phyloP scores from a whole-genome alignment of 2,888 invertebrate species.

The Herminia tarsipennalis region DNA sequence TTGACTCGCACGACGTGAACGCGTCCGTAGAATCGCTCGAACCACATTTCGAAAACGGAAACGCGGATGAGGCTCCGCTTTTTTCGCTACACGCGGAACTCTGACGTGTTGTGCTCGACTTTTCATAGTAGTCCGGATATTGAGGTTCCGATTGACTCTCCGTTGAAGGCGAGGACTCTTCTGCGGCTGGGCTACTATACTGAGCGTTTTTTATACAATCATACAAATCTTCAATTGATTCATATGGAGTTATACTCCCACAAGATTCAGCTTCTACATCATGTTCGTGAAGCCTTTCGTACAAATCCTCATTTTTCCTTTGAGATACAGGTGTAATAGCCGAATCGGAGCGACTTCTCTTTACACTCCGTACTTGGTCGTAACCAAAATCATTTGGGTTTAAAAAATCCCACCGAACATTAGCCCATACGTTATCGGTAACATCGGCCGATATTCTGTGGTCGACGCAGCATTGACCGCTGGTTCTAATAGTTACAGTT shows the following conservation, averaged over 20 bases:
- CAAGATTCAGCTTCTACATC: slow-evolving; percentile 74
- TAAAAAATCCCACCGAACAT: slow-evolving; percentile 79
- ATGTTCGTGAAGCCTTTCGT: slow-evolving; percentile 70
- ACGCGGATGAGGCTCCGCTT: slow-evolving; percentile 79
- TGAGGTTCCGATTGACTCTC: slow-evolving; percentile 77
- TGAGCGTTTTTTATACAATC: slow-evolving; percentile 81
- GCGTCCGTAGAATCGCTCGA: slow-evolving; percentile 79
- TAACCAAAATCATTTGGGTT: slow-evolving; percentile 80
- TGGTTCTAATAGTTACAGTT: slow-evolving; percentile 70
- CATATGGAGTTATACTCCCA: slow-evolving; percentile 80
- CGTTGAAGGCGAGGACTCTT: slow-evolving; percentile 76
- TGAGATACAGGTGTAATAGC: slow-evolving; percentile 72
- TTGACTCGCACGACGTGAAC: slow-evolving; percentile 79
- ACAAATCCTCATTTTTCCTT: slow-evolving; percentile 74
- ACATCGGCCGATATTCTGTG: slow-evolving; percentile 80
- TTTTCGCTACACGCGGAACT: slow-evolving; percentile 80
- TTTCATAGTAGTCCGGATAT: slow-evolving; percentile 76
- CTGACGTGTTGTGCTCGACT: slow-evolving; percentile 72
- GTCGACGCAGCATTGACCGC: slow-evolving; percentile 76
- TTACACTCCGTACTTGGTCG: slow-evolving; percentile 75
- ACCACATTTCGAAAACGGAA: slow-evolving; percentile 82
- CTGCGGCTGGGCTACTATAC: slow-evolving; percentile 68
- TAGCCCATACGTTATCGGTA: slow-evolving; percentile 80
- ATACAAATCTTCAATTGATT: slow-evolving; percentile 81
- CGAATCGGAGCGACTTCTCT: slow-evolving; percentile 78